Conservation (phyloP, 2,113 vertebrate species). For the Phyllostomus discolor region DNA sequence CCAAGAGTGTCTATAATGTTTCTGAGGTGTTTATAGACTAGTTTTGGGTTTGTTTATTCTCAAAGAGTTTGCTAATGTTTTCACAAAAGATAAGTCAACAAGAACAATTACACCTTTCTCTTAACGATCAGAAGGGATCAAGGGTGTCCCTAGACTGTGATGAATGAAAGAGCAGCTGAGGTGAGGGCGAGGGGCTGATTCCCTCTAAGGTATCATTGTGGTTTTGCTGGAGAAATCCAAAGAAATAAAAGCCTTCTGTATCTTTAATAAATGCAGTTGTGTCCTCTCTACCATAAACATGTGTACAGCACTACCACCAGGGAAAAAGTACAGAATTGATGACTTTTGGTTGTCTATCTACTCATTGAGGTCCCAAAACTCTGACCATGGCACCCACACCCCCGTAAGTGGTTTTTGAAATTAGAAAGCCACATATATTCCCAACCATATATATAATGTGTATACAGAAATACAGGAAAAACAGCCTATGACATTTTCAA, state of each 20-base stretch:
- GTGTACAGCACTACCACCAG: slow-evolving; percentile 33
- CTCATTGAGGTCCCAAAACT: slow-evolving; percentile 28
- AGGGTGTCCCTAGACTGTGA: slow-evolving; percentile 27
- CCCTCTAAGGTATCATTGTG: slow-evolving; percentile 62
- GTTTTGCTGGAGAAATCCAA: slow-evolving; percentile 59
- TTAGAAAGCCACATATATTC: slow-evolving; percentile 52
- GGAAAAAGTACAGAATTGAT: slow-evolving; percentile 63
- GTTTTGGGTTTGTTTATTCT: slow-evolving; percentile 30
- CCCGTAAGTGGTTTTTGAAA: slow-evolving; percentile 42
- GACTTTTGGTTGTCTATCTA: slow-evolving; percentile 56
- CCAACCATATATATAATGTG: slow-evolving; percentile 21
- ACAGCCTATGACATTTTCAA: slow-evolving; percentile 66
- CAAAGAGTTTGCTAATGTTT: slow-evolving; percentile 29
- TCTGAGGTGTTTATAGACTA: slow-evolving; percentile 29
- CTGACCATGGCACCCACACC: slow-evolving; percentile 38
- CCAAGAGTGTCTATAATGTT: not conserved
- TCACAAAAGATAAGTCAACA: slow-evolving; percentile 65
- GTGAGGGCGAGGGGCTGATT: slow-evolving; percentile 31
- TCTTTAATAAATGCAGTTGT: slow-evolving; percentile 70
- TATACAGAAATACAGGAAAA: slow-evolving; percentile 55
- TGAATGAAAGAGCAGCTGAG: slow-evolving; percentile 69
- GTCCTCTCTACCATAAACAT: slow-evolving; percentile 58
- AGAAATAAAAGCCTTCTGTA: slow-evolving; percentile 66
- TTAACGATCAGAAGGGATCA: slow-evolving; percentile 24
- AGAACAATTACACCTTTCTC: slow-evolving; percentile 66